Conservation (phyloP, 2,113 vertebrate genomes). For the Indicator maculatus region DNA sequence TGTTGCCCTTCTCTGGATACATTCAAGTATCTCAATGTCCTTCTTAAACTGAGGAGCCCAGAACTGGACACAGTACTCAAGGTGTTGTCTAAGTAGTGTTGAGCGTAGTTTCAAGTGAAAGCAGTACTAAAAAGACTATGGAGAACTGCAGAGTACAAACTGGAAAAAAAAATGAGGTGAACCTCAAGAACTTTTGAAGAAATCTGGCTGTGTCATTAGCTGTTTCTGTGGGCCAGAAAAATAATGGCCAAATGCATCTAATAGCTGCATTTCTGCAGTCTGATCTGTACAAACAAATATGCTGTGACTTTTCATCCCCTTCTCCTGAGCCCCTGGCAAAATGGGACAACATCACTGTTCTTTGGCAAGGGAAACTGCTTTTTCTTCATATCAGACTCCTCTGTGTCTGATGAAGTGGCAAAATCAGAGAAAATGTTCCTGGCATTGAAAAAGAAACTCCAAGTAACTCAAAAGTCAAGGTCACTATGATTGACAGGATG, state of each 20-base stretch:
- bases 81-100: no score
- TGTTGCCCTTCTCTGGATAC: no score
- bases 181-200: neutral
- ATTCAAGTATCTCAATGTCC: no score
- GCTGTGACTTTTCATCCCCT: neutral
- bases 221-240: neutral
- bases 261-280: neutral
- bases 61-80: no score
- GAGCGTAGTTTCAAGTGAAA: neutral
- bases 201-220: neutral
- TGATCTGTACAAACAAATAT: neutral
- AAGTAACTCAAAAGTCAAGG: neutral
- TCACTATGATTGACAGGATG: conserved; percentile 12
- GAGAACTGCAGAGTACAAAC: neutral
- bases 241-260: neutral
- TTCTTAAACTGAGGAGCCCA: no score
- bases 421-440: neutral
- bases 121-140: neutral
- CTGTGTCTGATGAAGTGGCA: neutral
- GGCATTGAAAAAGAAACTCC: neutral
- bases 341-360: neutral
- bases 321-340: neutral
- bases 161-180: neutral
- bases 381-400: neutral
- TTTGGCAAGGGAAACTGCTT: neutral